Conservation (phyloP, 2,888 invertebrate species). For the Holacanthella duospinosa region DNA sequence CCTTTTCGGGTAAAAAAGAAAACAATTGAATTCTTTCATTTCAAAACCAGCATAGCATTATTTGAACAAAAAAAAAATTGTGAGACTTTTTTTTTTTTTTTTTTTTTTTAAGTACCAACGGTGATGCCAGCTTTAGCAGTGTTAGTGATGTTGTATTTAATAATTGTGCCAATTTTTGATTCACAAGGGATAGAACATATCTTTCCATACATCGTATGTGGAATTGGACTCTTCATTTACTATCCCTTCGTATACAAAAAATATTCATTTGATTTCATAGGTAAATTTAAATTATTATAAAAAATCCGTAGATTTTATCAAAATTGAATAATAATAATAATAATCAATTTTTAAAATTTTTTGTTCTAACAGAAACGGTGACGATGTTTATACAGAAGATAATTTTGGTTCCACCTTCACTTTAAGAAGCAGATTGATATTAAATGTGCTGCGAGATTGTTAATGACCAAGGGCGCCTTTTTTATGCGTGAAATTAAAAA, state of each 20-base stretch:
- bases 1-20: too few species aligned
- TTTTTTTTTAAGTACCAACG: slow-evolving; percentile 14
- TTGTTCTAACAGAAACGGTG: slow-evolving; percentile 11
- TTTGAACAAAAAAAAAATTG: too few species aligned
- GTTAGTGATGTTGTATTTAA: slow-evolving; percentile 12
- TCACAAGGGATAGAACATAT: slow-evolving; percentile 13
- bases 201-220: slow-evolving; percentile 8
- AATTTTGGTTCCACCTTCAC: slow-evolving; percentile 17
- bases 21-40: too few species aligned
- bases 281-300: slow-evolving; percentile 8
- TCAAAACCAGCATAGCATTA: too few species aligned
- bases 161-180: slow-evolving; percentile 18
- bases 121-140: slow-evolving; percentile 12
- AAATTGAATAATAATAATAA: too few species aligned
- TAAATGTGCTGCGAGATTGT: too few species aligned
- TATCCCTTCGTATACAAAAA: slow-evolving; percentile 18
- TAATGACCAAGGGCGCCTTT: too few species aligned
- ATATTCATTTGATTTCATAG: slow-evolving; percentile 8
- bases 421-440: slow-evolving; percentile 20
- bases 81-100: too few species aligned
- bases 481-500: too few species aligned
- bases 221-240: slow-evolving; percentile 17
- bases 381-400: slow-evolving; percentile 14
- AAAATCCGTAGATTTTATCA: too few species aligned
- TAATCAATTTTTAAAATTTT: not conserved